Base-by-base conservation (phyloP, 2,797 vertebrate genomes). In the Hippoglossus hippoglossus region DNA sequence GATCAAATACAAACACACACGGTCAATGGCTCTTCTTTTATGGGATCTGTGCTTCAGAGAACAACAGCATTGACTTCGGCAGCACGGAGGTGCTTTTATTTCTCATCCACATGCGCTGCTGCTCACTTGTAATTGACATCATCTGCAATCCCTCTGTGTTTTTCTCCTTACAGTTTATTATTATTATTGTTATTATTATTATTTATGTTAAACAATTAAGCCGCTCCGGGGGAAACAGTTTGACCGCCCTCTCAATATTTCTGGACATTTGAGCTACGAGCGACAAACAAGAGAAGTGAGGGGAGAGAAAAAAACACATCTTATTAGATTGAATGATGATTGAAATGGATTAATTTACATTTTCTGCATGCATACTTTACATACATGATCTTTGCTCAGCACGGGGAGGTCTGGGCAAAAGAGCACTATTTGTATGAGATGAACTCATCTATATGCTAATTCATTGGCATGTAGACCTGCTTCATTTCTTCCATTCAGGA, bases 391-490 rank as follows among this genome's bases (percentile, higher is more conserved):
- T 95, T 92, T 91, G 91, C 91, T 91, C 92, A 93, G 93, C 92
- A 84, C 92, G 92, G 95, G 96, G 95, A 96, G 95, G 96, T 96
- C 94, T 95, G 94, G 95, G 96, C 94, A 94, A 96, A 96, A 96
- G 94, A 96, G 95, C 95, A 95, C 95, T 95, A 96, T 97, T 96
- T 97, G 96, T 96, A 95, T 94, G 96, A 96, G 96, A 96, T 96
- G 95, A 96, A 96, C 95, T 98, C 96, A 98, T 98, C 96, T 98
- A 98, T 97, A 98, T 98, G 96, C 96, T 97, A 98, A 98, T 98
- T 97, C 96, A 96, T 96, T 95, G 91, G 90, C 90, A 94, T 94
- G 93, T 96, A 96, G 96, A 96, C 95, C 95, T 96, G 96, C 95
- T 96, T 97, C 95, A 96, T 96, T 96, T 96, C 94, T 95, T 93